Conservation (phyloP, 2,888 invertebrate species). For the Ophion ellenae region DNA sequence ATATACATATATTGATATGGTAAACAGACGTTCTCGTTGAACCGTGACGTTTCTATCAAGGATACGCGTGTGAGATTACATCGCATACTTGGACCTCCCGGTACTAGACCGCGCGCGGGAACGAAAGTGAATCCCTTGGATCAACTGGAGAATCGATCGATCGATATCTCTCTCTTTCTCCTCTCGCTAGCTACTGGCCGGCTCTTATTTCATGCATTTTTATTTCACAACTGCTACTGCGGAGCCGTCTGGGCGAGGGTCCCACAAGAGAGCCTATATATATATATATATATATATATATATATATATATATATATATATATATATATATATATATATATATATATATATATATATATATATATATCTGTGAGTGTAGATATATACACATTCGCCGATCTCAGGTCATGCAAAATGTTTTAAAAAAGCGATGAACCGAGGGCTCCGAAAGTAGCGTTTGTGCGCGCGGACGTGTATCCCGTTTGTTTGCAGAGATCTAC, state of each 20-base stretch:
- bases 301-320: no score
- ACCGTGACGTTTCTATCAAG: conserved; percentile 78
- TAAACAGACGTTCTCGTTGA: conserved; percentile 71
- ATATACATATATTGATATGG: conserved; percentile 4
- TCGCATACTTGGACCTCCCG: conserved; percentile 64
- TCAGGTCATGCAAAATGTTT: no score
- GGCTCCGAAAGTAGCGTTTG: neutral
- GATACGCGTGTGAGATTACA: conserved; percentile 77
- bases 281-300: no score
- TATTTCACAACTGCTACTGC: neutral
- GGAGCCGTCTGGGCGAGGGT: neutral
- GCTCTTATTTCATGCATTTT: conserved; percentile 8
- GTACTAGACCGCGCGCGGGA: conserved; percentile 66
- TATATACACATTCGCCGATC: no score
- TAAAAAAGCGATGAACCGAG: neutral
- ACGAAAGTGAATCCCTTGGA: conserved; percentile 77
- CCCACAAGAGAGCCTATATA: no score
- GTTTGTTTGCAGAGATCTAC: conserved; percentile 74
- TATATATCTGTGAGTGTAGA: no score
- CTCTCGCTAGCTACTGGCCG: neutral
- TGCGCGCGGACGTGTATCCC: conserved; percentile 49
- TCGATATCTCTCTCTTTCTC: conserved; percentile 45
- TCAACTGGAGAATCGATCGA: conserved; percentile 75
- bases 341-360: no score
- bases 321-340: no score